Conservation (phyloP, 2,888 invertebrate genomes). For the Synergus gifuensis region DNA sequence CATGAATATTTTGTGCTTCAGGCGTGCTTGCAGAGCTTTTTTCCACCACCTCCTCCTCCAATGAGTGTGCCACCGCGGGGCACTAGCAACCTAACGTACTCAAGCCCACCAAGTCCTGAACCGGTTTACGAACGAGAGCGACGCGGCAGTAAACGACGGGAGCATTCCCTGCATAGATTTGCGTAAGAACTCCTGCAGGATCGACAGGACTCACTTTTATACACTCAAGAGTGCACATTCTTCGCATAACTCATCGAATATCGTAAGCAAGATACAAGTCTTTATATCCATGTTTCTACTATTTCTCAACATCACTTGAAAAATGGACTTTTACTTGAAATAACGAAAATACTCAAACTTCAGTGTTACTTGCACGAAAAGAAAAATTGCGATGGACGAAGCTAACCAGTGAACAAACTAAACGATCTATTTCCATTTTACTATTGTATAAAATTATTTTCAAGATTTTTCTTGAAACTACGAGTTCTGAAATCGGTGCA, state of each 20-base stretch:
- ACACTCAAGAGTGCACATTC: conserved; percentile 32
- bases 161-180: conserved; percentile 75
- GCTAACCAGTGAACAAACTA: neutral
- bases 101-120: conserved; percentile 76
- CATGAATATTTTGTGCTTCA: conserved; percentile 54
- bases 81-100: conserved; percentile 75
- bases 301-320: neutral
- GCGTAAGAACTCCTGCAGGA: conserved; percentile 68
- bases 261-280: conserved; percentile 29
- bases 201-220: conserved; percentile 48
- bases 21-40: conserved; percentile 77
- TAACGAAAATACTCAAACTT: conserved; percentile 23
- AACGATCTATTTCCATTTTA: neutral
- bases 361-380: neutral
- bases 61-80: conserved; percentile 75
- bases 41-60: conserved; percentile 76
- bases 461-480: neutral
- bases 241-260: conserved; percentile 49
- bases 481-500: neutral
- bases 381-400: neutral
- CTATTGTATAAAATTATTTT: neutral
- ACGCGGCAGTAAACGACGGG: conserved; percentile 74
- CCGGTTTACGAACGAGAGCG: conserved; percentile 74
- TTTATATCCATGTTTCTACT: neutral
- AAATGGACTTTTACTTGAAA: neutral